phyloP scores from a whole-genome alignment of 2,888 invertebrate genomes.

The Formica aserva region DNA sequence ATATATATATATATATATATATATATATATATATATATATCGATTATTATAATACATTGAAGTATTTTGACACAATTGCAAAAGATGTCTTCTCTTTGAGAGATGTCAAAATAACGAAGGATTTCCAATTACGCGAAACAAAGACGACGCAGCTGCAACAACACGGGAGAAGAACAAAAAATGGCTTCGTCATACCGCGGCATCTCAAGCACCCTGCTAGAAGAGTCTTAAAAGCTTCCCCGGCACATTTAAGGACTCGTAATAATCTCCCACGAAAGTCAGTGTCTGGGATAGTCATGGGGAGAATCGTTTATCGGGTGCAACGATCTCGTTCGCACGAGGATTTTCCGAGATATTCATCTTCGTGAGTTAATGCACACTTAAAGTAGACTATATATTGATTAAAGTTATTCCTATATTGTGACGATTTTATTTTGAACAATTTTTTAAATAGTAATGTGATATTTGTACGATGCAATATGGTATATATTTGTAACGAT shows the following conservation, averaged over 20 bases:
- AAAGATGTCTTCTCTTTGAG: not conserved
- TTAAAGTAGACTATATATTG: not conserved
- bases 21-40: not conserved
- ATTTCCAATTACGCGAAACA: constrained; percentile 42
- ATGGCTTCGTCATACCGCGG: constrained; percentile 61
- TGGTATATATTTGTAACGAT: not conserved
- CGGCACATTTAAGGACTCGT: constrained; percentile 65
- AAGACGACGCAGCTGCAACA: constrained; percentile 51
- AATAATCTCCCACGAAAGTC: constrained; percentile 71
- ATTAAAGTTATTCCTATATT: constrained; percentile 5
- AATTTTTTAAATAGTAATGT: not conserved
- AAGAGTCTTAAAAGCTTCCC: constrained; percentile 63
- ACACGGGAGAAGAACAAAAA: constrained; percentile 28
- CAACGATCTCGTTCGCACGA: constrained; percentile 76
- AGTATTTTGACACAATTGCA: constrained; percentile 16
- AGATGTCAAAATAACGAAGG: not conserved
- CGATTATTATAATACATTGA: not conserved
- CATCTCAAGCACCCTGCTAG: constrained; percentile 10
- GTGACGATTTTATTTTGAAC: not conserved
- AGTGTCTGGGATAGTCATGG: constrained; percentile 34
- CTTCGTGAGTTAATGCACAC: constrained; percentile 46
- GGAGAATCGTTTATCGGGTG: constrained; percentile 67
- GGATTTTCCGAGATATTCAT: constrained; percentile 75
- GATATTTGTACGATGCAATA: not conserved
- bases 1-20: not conserved